Conservation (phyloP, 2,888 invertebrate species). For the Agrilus cyanescens region DNA sequence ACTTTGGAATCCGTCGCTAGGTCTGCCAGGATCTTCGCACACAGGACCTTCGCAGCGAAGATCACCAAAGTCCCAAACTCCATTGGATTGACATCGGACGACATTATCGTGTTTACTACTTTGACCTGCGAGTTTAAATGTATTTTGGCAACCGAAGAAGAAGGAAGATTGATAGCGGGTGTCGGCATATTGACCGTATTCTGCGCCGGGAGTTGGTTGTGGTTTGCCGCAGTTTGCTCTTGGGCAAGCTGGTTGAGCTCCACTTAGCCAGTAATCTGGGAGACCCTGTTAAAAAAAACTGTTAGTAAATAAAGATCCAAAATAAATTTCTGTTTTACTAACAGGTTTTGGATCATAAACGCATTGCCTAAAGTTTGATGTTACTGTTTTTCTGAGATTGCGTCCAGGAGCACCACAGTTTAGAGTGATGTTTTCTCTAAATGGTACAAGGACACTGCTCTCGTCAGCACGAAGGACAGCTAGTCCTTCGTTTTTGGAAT, state of each 20-base stretch:
- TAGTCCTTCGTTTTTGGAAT: conserved; percentile 79
- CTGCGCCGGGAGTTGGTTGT: conserved; percentile 84
- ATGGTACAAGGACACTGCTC: conserved; percentile 74
- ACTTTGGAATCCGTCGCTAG: conserved; percentile 81
- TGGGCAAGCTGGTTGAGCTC: conserved; percentile 74
- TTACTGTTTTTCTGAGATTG: conserved; percentile 65
- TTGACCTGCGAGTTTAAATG: conserved; percentile 87
- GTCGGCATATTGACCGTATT: conserved; percentile 78
- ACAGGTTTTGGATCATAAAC: conserved; percentile 87
- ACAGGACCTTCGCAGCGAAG: conserved; percentile 93
- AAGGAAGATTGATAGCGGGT: conserved; percentile 88
- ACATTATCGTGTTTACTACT: conserved; percentile 85
- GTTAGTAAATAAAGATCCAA: neutral
- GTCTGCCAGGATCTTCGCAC: conserved; percentile 90
- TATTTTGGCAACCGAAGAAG: conserved; percentile 92
- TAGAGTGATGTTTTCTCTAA: conserved; percentile 81
- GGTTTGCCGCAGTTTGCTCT: conserved; percentile 86
- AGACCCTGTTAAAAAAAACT: conserved; percentile 45
- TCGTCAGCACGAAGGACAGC: conserved; percentile 66
- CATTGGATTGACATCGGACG: conserved; percentile 83
- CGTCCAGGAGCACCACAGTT: conserved; percentile 69
- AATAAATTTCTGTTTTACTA: conserved; percentile 20
- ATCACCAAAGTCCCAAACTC: conserved; percentile 96
- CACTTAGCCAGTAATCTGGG: conserved; percentile 86
- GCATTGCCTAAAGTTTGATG: conserved; percentile 83